Percentiles rank a stretch among this genome's conserved stretches.
These are phyloP conservation scores for Brevimyrus niger DNA, from an alignment of 2,113 vertebrate genomes.

Conservation along the genomic window DNA sequence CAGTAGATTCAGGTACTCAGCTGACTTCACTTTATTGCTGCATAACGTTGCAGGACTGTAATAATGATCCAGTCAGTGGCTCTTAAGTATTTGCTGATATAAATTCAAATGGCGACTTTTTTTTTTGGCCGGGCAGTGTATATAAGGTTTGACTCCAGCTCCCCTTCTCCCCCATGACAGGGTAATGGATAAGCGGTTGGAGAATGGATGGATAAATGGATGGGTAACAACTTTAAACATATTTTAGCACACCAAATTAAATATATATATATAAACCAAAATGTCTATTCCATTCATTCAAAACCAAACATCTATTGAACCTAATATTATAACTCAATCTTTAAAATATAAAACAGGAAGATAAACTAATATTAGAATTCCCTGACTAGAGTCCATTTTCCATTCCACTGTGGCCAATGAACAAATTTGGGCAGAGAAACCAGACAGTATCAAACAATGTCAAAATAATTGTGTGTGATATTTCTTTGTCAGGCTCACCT, in stretches of 20 bases:
- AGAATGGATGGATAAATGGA: background rate
- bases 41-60: no score
- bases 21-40: no score
- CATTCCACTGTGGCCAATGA: background rate
- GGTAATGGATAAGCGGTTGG: background rate
- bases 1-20: no score
- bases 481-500: constrained; percentile 55
- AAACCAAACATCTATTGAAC: background rate
- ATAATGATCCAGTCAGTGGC: no score
- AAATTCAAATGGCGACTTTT: no score
- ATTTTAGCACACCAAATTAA: background rate
- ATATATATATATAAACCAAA: background rate
- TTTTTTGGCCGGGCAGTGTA: no score
- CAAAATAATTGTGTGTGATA: background rate
- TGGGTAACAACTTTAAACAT: background rate
- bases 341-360: background rate
- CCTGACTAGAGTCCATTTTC: background rate
- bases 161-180: background rate
- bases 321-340: background rate
- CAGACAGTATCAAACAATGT: background rate
- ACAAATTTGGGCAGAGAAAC: background rate
- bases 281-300: background rate
- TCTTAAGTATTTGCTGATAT: no score
- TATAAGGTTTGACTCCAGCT: background rate
- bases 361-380: background rate